phyloP scores from a whole-genome alignment of 2,797 vertebrate genomes.

The Pelochelys cantorii region DNA sequence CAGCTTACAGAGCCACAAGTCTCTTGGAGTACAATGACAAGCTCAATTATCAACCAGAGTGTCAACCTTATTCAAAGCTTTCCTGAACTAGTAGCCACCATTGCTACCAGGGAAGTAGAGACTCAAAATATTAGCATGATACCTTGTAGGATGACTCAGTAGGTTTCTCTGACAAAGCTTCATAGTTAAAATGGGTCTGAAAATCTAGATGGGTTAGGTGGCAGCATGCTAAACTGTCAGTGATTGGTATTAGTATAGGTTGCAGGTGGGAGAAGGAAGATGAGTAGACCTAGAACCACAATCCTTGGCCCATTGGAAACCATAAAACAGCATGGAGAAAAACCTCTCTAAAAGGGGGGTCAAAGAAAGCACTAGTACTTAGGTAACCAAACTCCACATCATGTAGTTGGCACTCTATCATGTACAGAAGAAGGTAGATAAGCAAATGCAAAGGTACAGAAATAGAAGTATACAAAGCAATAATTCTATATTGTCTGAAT shows the following conservation, averaged over 20 bases:
- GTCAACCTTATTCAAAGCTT: too few species aligned
- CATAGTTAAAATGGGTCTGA: neutral
- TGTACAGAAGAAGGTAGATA: rapidly evolving
- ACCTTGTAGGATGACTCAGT: neutral
- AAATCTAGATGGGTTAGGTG: neutral
- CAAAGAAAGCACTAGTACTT: neutral
- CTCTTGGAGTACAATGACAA: neutral
- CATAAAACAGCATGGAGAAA: neutral
- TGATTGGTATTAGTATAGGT: neutral
- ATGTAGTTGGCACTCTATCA: neutral
- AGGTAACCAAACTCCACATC: neutral
- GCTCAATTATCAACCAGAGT: neutral
- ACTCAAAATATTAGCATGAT: neutral
- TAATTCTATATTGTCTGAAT: neutral
- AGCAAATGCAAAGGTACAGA: neutral
- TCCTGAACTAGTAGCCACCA: neutral
- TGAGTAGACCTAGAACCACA: neutral
- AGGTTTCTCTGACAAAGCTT: rapidly evolving
- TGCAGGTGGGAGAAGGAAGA: neutral
- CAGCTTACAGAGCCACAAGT: neutral
- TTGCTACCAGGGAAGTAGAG: neutral
- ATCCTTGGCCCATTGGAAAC: neutral
- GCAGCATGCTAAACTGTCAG: neutral
- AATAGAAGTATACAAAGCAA: neutral
- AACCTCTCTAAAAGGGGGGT: neutral